Evolutionary conservation across 2,888 invertebrate species (phyloP).

Genomic region (Agrilus mali): DNA sequence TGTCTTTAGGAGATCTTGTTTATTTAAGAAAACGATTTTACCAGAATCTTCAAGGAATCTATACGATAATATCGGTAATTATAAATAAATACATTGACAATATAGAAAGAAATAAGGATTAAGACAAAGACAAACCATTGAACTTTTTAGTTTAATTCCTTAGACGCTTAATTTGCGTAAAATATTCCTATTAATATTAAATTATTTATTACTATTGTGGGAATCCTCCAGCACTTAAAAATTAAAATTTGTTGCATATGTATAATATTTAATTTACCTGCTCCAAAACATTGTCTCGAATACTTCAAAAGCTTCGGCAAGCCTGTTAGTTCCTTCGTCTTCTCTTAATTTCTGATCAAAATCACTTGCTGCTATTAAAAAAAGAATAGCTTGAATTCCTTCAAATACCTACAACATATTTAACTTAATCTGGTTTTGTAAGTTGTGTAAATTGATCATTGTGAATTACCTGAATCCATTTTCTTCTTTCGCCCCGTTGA

Average conservation of each 20-base stretch:
- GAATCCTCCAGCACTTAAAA: too few relatives aligned
- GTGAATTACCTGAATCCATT: slow-evolving; percentile 59
- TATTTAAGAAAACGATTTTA: slow-evolving; percentile 70
- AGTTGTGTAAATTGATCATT: too few relatives aligned
- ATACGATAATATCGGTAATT: slow-evolving; percentile 11
- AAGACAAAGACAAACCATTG: too few relatives aligned
- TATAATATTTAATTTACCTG: slow-evolving; percentile 34
- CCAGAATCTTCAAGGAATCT: slow-evolving; percentile 64
- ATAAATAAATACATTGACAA: too few relatives aligned
- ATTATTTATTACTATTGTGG: too few relatives aligned
- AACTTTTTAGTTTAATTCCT: too few relatives aligned
- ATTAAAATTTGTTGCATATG: not conserved
- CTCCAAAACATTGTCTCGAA: slow-evolving; percentile 71
- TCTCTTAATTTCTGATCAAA: slow-evolving; percentile 67
- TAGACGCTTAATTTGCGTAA: too few relatives aligned
- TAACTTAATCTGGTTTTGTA: not conserved
- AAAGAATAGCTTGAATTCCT: slow-evolving; percentile 69
- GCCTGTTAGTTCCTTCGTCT: slow-evolving; percentile 54
- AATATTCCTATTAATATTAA: too few relatives aligned
- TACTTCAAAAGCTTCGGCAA: slow-evolving; percentile 56
- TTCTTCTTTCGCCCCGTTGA: slow-evolving; percentile 66
- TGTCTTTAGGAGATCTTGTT: slow-evolving; percentile 61
- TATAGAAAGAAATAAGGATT: too few relatives aligned
- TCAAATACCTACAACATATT: slow-evolving; percentile 51
- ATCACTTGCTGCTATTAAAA: slow-evolving; percentile 67